Evolutionary conservation across 1,140 invertebrate species (phyloP), one percentile per base, ranked within the genome.

Genomic region (Euglossa dilemma): DNA sequence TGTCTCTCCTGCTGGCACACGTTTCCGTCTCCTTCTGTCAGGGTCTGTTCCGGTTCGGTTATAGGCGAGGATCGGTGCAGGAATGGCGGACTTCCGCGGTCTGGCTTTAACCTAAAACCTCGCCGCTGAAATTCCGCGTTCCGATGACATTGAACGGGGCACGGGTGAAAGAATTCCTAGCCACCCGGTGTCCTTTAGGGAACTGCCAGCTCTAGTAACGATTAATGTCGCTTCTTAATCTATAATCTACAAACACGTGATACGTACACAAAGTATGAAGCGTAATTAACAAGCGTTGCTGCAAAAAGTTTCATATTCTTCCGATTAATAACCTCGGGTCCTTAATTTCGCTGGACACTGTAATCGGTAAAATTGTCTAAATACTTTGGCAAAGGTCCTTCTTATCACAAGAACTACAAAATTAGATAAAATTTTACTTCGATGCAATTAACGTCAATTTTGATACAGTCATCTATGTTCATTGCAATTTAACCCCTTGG

Each of bases 291-390:
- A n/a, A n/a, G n/a, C n/a, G n/a, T n/a, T n/a, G n/a, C n/a, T n/a
- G n/a, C n/a, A n/a, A n/a, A n/a, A n/a, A n/a, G 56, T 86, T 83
- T 23, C 84, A 84, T 76, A 82, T 83, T 28, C 90, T 79, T 23
- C 75, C 86, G 47, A 85, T 85, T 66, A 82, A 87, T 87, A 93
- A n/a, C 91, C 91, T 87, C 87, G 93, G 36, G 82, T 84, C 84
- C 91, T 92, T 85, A 85, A 78, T 83, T 85, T 92, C 84, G 36
- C 83, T 69, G 79, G 88, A 64, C 89, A 54, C 90, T 92, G 64
- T 9, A 84, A 89, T 59, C 5, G 63, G 73, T 6, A 64, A 16
- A 75, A 77, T 25, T 28, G n/a, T 56, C 20, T 50, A 75, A 63
- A 20, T 69, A 23, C 20, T 77, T 18, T 18, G 5, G 4, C 52